Conservation (phyloP, 2,797 vertebrate genomes). For the Schizopygopsis pylzovi region DNA sequence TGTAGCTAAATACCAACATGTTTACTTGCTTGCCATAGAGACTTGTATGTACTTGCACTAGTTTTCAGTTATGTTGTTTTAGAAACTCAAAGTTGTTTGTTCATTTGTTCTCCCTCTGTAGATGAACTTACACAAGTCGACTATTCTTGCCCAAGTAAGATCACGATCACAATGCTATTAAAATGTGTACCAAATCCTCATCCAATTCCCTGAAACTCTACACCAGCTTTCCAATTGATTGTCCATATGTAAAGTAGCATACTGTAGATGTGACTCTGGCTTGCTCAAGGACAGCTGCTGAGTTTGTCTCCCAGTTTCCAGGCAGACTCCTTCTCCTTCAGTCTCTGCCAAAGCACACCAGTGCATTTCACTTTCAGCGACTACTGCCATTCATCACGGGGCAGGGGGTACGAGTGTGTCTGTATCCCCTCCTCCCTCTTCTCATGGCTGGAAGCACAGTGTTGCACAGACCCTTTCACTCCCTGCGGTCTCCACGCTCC, state of each 20-base stretch:
- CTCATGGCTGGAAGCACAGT: constrained; percentile 53
- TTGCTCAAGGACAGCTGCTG: constrained; percentile 73
- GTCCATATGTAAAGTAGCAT: not conserved
- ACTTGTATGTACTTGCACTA: constrained; percentile 61
- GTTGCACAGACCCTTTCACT: constrained; percentile 49
- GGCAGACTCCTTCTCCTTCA: constrained; percentile 67
- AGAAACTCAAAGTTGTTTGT: constrained; percentile 45
- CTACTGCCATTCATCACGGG: constrained; percentile 83
- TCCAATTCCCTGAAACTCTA: not conserved
- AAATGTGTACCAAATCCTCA: not conserved
- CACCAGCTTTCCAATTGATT: not conserved
- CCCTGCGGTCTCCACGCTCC: constrained; percentile 50
- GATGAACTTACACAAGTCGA: not conserved
- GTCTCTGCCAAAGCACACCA: constrained; percentile 77
- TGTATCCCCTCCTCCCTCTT: constrained; percentile 46
- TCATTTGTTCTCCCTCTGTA: constrained; percentile 32
- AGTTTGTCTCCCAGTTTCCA: constrained; percentile 73
- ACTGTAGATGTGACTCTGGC: constrained; percentile 55
- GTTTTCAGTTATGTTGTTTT: constrained; percentile 56
- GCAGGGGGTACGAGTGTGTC: constrained; percentile 69
- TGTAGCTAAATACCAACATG: not conserved
- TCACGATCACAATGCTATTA: not conserved
- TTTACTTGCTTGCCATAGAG: constrained; percentile 24
- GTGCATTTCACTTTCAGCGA: constrained; percentile 82
- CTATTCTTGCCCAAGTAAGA: constrained; percentile 41